phyloP scores from a whole-genome alignment of 2,797 vertebrate genomes.

The Hydrocynus forskahlii region DNA sequence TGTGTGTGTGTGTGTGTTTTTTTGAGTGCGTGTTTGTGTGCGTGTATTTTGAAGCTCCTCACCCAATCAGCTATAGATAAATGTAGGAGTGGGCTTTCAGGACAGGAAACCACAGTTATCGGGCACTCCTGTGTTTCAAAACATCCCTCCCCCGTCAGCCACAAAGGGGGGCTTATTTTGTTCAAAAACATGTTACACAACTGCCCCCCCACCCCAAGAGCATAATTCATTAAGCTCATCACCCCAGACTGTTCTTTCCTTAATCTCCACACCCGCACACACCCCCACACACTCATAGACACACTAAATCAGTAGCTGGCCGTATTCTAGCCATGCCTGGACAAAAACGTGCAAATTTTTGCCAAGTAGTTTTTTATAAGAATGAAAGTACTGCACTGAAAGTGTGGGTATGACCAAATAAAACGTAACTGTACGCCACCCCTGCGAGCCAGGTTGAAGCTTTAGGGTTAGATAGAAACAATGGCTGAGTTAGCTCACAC shows the following conservation, averaged over 20 bases:
- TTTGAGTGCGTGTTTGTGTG: too few relatives aligned
- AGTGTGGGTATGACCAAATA: too few relatives aligned
- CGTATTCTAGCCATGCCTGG: too few relatives aligned
- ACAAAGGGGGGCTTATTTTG: constrained; percentile 55
- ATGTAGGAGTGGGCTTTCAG: not conserved
- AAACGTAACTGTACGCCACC: too few relatives aligned
- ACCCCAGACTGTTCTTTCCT: not conserved
- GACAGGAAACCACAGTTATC: constrained; percentile 53
- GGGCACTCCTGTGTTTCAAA: constrained; percentile 65
- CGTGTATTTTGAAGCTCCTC: constrained; percentile 6
- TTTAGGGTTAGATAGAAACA: too few relatives aligned
- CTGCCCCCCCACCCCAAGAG: constrained; percentile 18
- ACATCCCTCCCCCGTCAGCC: constrained; percentile 58
- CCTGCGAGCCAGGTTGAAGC: too few relatives aligned
- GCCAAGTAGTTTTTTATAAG: too few relatives aligned
- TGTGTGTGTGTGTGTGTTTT: too few relatives aligned
- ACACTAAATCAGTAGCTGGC: not conserved
- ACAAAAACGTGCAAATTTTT: too few relatives aligned
- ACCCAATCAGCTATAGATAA: not conserved
- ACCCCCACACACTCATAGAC: too few relatives aligned
- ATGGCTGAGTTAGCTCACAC: too few relatives aligned
- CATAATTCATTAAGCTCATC: constrained; percentile 45
- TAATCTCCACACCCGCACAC: constrained; percentile 11
- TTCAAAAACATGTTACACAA: constrained; percentile 61
- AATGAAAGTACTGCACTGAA: too few relatives aligned